phyloP scores from a whole-genome alignment of 2,888 invertebrate species.

The Mesorhabditis sp. region DNA sequence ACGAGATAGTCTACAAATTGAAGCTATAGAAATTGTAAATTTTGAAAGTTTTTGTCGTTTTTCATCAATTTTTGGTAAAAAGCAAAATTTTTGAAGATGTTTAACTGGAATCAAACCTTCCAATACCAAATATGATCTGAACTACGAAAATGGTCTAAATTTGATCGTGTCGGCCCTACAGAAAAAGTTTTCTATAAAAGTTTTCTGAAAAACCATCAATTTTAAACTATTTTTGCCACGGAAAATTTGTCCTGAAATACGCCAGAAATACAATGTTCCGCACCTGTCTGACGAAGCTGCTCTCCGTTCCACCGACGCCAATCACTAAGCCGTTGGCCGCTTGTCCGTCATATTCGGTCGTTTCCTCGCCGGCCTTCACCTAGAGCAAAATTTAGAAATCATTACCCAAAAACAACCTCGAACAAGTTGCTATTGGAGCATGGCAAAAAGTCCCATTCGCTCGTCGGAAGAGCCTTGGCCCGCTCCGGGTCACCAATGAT shows the following conservation, averaged over 20 bases:
- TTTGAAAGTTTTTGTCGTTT: background rate
- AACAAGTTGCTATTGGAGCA: background rate
- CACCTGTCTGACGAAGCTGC: slow-evolving; percentile 34
- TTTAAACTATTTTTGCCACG: no score
- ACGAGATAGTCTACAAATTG: slow-evolving; percentile 70
- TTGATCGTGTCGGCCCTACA: no score
- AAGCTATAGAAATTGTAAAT: background rate
- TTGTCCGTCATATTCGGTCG: background rate
- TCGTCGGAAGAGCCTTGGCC: slow-evolving; percentile 11
- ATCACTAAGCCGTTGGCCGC: slow-evolving; percentile 14
- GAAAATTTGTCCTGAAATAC: no score
- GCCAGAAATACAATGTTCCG: no score
- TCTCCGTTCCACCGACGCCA: slow-evolving; percentile 40
- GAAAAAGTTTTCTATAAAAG: no score
- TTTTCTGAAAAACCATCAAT: no score
- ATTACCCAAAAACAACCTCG: background rate
- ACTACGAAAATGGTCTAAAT: no score
- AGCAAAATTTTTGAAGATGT: no score
- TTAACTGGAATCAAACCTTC: background rate
- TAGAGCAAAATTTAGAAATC: background rate
- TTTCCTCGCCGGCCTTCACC: slow-evolving; percentile 10
- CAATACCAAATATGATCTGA: background rate
- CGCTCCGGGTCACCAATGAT: slow-evolving; percentile 33
- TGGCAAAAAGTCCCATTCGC: background rate
- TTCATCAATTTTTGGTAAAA: background rate